Evolutionary conservation across 1,140 invertebrate genomes (phyloP).

Genomic region (Drosophila pandora): DNA sequence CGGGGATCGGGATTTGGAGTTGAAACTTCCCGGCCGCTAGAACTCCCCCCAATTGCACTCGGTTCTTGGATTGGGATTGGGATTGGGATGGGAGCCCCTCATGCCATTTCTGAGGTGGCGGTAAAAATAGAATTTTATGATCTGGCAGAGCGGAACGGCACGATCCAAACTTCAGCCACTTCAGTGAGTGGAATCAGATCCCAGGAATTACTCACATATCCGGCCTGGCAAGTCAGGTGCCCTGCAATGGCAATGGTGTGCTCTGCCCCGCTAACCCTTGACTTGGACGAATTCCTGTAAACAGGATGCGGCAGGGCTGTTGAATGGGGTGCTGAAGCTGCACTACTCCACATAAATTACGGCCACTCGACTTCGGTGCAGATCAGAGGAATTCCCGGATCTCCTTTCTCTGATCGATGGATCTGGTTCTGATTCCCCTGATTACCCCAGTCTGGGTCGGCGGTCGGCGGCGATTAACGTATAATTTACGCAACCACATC

Average conservation of each 20-base stretch:
- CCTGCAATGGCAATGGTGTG: slow-evolving; percentile 28
- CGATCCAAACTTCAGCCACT: slow-evolving; percentile 44
- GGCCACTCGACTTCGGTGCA: slow-evolving; percentile 15
- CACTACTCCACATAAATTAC: slow-evolving; percentile 29
- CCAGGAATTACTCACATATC: slow-evolving; percentile 72
- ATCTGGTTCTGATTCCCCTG: not conserved
- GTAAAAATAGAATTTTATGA: slow-evolving; percentile 80
- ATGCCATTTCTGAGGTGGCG: not conserved
- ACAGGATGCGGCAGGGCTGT: slow-evolving; percentile 52
- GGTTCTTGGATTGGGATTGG: not conserved
- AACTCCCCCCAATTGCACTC: slow-evolving; percentile 49
- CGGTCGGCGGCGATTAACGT: not conserved
- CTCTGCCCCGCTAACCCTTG: slow-evolving; percentile 21
- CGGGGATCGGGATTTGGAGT: slow-evolving; percentile 45
- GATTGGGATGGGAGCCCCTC: not conserved
- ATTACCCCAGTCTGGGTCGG: not conserved
- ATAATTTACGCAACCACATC: slow-evolving; percentile 5
- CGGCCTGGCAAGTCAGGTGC: slow-evolving; percentile 35
- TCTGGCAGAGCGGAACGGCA: slow-evolving; percentile 57
- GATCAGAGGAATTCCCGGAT: not conserved
- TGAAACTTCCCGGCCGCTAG: slow-evolving; percentile 37
- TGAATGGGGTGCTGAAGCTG: slow-evolving; percentile 59
- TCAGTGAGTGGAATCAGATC: slow-evolving; percentile 23
- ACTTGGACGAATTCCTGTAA: slow-evolving; percentile 58
- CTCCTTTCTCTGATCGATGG: not conserved